Base-by-base conservation (phyloP, 2,888 invertebrate species). In the Crocallis elinguaria region DNA sequence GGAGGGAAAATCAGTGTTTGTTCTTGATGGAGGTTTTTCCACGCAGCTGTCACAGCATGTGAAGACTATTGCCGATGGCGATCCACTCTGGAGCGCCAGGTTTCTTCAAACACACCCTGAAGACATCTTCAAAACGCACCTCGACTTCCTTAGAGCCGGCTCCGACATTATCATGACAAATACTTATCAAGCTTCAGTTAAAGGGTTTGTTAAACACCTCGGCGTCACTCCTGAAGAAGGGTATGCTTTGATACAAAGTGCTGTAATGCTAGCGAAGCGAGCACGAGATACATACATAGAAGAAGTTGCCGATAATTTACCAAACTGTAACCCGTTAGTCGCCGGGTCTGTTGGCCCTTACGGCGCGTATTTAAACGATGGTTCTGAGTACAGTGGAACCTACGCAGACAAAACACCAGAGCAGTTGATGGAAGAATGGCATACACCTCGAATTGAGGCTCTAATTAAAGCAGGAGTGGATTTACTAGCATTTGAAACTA, bases 331-430 rank as follows among this genome's bases (percentile, higher is more conserved):
- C 12, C 94, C 95, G 2, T 74, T 94, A 33, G 93, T 98, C 42
- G 96, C 95, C 0, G 98, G 97, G 0, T 97, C 98, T 0, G 94
- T 98, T 14, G 98, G 98, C 0, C 97, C 98, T 0, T 98, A 97
- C 75, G 98, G 98, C 0, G 98, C 98, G 0, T 94, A 94, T 68
- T 88, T 97, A 45, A 95, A 96, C 66, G 97, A 98, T 78, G 96
- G 95, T 1, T 98, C 98, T 0, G 98, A 99, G 81, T 99, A 98
- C 81, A 94, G 94, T 1, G 98, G 98, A 0, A 89, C 89, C 29
- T 97, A 97, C 77, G 94, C 94, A 0, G 93, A 94, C 45, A 91
- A 77, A 43, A 93, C 95, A 0, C 76, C 94, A 0, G 83, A 84
- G 1, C 92, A 94, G 19, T 86, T 92, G 21, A 93, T 98, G 71